Base-by-base conservation (phyloP, 37 sponge, comb jelly and placozoan species). In the Diacarnus erythraeanus region DNA sequence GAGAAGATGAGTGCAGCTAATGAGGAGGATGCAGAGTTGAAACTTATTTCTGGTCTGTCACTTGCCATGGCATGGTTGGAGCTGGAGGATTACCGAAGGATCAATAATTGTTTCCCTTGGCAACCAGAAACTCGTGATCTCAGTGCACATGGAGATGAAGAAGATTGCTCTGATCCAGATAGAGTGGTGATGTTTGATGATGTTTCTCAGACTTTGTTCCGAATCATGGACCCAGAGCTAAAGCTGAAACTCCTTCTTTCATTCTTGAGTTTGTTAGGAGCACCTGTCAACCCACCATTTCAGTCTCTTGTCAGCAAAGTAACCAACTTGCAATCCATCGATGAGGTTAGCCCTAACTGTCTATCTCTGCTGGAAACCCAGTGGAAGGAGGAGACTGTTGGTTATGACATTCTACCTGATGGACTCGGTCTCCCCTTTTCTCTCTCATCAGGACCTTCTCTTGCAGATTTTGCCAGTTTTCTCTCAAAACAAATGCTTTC, bases 111-210 rank as follows among this genome's bases (percentile, higher is more conserved):
- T 20, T 60, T 92, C 5, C 96, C 96, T 42, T 89, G 84, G 84
- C 59, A 51, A 67, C 81, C 64, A n/a, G 61, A 61, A 18, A 58
- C 29, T 29, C 22, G 40, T 25, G 59, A 82, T 25, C 75, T 71
- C 2, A 80, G 33, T 42, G 40, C 57, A n/a, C 84, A 91, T 26
- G 12, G 10, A 12, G 31, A 26, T 31, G 35, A 34, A 3, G 86
- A 90, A 2, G 93, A 89, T 25, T 68, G 65, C 40, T 65, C 82
- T 10, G 96, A 95, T 54, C 82, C 88, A 17, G 96, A 95, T 9
- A 58, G 87, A 54, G 56, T 89, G 26, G 90, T 93, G 17, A 41
- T 89, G 23, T 92, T 92, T 77, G 96, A 95, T 71, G 94, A 92
- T 57, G 57, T 95, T 33, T 35, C 42, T 39, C 74, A 84, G 3